Evolutionary conservation across 1,140 invertebrate species (phyloP), one percentile per base, ranked within the genome.

Genomic region (Lethrus apterus): DNA sequence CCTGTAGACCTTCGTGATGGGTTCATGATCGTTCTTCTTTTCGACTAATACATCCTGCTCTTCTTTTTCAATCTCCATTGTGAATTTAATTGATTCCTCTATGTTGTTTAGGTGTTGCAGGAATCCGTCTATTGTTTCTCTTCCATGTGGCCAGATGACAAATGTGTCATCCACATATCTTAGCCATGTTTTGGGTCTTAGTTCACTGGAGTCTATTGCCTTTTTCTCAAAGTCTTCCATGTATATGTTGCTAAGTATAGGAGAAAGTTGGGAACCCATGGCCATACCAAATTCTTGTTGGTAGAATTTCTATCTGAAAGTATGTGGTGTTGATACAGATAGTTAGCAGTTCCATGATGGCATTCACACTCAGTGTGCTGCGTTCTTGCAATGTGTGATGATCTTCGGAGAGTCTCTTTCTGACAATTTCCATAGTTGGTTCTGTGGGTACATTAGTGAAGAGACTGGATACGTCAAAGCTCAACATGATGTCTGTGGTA

Each of bases 101-200:
- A 32, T 17, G n/a, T 9, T 19, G 26, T 54, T 51, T 14, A 55
- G 19, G 13, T 46, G 32, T 11, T 46, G 44, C 2, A 55, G 45
- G 9, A 46, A 44, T 10, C 19, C 17, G n/a, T 30, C 19, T 21
- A 53, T 24, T 7, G 20, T 14, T 32, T 50, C 23, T 10, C 13
- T 13, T 21, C 38, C 34, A 46, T 48, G 31, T 11, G 0, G 8
- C 47, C 41, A 53, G 18, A 53, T 38, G 10, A 53, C 36, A 31
- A 57, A 53, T 1, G 49, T 47, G 30, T 59, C 50, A 36, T 57
- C 53, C 2, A 57, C 52, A 45, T 57, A 57, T 35, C 32, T 19
- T 21, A 40, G 13, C 11, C 21, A 56, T 20, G 30, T 40, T 35
- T 34, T 48, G n/a, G 52, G 45, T 23, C 36, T 40, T 19, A 21